Evolutionary conservation across 2,888 invertebrate genomes (phyloP), one percentile per base, ranked within the genome.

Genomic region (Drosophila gaucha): DNA sequence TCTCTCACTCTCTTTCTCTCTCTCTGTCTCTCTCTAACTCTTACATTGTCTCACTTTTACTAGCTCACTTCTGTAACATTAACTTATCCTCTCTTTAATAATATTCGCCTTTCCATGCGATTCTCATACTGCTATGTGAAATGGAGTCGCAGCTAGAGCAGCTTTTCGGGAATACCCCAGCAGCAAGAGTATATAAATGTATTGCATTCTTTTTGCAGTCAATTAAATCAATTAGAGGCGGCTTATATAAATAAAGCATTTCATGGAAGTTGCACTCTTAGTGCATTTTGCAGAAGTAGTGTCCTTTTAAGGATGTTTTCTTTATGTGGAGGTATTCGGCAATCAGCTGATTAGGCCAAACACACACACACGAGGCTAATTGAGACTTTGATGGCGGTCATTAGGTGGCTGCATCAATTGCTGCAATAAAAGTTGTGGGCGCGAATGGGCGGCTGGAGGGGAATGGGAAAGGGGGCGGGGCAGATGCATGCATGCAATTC

Each of bases 371-470:
- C 51, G 47, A 24, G 33, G 64, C 67, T 63, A 74, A 84, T 84
- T 69, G 59, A 30, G 28, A 56, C 30, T 64, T 84, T 59, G 41
- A 76, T 78, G 78, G 47, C 31, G 67, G 56, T 59, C 65, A 65
- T 68, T 66, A 69, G 63, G 43, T 43, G 46, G 31, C 14, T 33
- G 55, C 60, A 58, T 62, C 59, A 69, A 78, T 57, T 75, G 58
- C 49, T 47, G 43, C 63, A 47, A 56, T 43, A 62, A 57, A 46
- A 20, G 18, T 30, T 46, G 20, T 24, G 9, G 14, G 14, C 3
- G 12, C 5, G 12, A n/a, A 4, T 31, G 31, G 3, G 6, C n/a
- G 20, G 12, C 31, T 1, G 18, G 6, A 3, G 12, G 2, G n/a
- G 2, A 5, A 1, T 6, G 31, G 2, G 8, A 6, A 8, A 8